phyloP scores from a whole-genome alignment of 2,113 vertebrate species.

The Gymnobelideus leadbeateri region DNA sequence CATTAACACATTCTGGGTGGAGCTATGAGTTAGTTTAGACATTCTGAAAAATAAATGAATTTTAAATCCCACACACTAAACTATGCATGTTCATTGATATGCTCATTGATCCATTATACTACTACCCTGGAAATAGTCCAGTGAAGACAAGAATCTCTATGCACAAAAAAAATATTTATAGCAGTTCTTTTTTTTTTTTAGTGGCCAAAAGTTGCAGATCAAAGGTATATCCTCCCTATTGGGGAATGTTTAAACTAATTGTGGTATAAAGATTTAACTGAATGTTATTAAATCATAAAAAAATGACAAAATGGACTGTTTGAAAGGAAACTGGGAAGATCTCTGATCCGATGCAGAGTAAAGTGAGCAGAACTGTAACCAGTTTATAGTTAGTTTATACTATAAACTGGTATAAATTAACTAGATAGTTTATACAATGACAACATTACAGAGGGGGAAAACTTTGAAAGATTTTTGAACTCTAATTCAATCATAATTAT shows the following conservation, averaged over 20 bases:
- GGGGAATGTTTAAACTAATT: not conserved
- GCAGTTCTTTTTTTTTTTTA: not conserved
- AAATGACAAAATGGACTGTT: not conserved
- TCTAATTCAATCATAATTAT: not conserved
- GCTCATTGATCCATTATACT: no score
- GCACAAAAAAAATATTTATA: no score
- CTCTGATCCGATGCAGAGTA: not conserved
- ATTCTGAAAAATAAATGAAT: not conserved
- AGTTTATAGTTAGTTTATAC: no score
- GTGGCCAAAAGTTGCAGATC: not conserved
- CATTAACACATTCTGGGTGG: not conserved
- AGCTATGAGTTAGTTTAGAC: not conserved
- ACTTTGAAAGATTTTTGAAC: not conserved
- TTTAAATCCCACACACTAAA: not conserved
- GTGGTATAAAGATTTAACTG: not conserved
- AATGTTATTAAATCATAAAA: not conserved
- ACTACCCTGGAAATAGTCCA: no score
- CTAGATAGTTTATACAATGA: not conserved
- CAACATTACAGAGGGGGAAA: not conserved
- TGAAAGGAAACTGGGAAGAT: not conserved
- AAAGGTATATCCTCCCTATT: no score
- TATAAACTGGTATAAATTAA: no score
- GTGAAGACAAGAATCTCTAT: no score
- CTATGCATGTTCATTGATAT: not conserved
- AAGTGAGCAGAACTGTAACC: not conserved